phyloP scores from a whole-genome alignment of 1,140 invertebrate species.

The Branchinecta lindahli region DNA sequence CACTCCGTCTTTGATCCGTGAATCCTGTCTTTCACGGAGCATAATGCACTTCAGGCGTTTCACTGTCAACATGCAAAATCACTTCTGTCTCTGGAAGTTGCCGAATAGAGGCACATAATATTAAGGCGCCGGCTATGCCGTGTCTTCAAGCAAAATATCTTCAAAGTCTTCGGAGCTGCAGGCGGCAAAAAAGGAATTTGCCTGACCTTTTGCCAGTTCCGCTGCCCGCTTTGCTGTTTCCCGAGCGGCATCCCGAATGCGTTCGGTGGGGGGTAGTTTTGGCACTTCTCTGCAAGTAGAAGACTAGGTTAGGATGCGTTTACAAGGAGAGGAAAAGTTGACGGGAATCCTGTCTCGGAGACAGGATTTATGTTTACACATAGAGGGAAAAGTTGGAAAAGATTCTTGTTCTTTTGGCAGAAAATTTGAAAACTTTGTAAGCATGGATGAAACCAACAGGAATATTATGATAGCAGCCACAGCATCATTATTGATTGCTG shows the following conservation, averaged over 20 bases:
- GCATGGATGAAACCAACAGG: background rate
- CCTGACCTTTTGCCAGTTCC: background rate
- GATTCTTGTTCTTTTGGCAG: slow-evolving; percentile 1
- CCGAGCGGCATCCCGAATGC: background rate
- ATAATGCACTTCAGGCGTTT: no score
- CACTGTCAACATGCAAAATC: no score
- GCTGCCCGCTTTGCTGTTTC: background rate
- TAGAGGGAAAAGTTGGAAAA: slow-evolving; percentile 5
- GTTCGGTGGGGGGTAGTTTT: background rate
- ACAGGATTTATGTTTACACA: slow-evolving; percentile 5
- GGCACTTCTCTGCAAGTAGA: background rate
- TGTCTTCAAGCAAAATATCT: background rate
- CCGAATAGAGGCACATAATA: no score
- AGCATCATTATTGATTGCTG: background rate
- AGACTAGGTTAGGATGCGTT: background rate
- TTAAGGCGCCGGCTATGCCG: background rate
- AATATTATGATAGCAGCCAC: background rate
- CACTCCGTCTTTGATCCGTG: no score
- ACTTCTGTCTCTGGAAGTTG: no score
- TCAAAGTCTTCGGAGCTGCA: background rate
- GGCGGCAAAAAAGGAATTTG: background rate
- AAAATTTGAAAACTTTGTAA: slow-evolving; percentile 7
- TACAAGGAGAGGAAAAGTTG: slow-evolving; percentile 2
- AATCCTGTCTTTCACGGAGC: no score
- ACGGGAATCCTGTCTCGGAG: slow-evolving; percentile 7